Conservation (phyloP, 2,113 vertebrate species). For the Propithecus coquereli region DNA sequence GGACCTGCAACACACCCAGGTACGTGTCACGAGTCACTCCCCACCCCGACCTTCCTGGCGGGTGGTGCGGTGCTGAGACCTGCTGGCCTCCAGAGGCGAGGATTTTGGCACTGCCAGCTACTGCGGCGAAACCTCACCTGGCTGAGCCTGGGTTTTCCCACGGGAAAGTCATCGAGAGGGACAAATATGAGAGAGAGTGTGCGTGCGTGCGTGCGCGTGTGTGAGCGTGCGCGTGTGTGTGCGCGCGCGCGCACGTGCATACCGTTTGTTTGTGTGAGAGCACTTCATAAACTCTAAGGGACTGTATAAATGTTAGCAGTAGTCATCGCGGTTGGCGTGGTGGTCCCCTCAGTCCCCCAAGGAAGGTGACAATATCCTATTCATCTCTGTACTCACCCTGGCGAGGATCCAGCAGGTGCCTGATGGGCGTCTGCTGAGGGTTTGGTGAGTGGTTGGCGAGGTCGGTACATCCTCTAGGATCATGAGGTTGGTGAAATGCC, state of each 20-base stretch:
- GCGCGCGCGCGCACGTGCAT: no score
- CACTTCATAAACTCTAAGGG: accelerated
- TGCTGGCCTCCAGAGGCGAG: neutral
- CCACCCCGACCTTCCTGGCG: neutral
- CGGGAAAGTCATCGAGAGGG: neutral
- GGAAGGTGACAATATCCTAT: neutral
- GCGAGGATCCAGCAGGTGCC: neutral
- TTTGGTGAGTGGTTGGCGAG: neutral
- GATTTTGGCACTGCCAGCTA: neutral
- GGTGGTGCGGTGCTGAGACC: neutral
- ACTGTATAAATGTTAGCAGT: accelerated
- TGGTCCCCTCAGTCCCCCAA: neutral
- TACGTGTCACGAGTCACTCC: neutral
- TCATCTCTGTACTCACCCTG: neutral
- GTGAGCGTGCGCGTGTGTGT: no score
- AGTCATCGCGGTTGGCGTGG: accelerated
- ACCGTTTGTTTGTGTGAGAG: accelerated
- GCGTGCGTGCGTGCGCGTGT: no score
- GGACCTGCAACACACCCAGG: neutral
- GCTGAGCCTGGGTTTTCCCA: neutral
- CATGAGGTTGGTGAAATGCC: accelerated
- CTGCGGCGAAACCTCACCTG: neutral
- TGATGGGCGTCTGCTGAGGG: accelerated
- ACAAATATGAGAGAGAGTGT: accelerated
- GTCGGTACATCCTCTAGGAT: no score